Percentiles rank a stretch among this genome's conserved stretches.
These are phyloP conservation scores for Xestia ashworthii DNA, from an alignment of 2,888 invertebrate species.

Conservation along the genomic window DNA sequence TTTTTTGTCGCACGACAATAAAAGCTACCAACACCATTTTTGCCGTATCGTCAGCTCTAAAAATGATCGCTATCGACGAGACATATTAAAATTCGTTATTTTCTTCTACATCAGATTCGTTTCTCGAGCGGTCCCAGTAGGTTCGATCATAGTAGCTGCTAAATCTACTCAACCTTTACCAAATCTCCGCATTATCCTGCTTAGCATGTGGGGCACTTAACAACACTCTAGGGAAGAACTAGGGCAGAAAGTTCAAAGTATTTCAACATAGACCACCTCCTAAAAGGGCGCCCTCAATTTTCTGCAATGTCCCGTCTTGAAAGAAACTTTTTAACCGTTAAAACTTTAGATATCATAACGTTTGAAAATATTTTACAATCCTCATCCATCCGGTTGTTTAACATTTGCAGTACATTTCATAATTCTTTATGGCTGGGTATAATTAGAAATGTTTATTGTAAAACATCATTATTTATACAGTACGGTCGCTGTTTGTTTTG, in stretches of 20 bases:
- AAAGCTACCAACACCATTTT: not conserved
- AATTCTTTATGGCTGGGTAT: slow-evolving; percentile 30
- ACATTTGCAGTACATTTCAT: slow-evolving; percentile 25
- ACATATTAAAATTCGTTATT: not conserved
- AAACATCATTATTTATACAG: slow-evolving; percentile 47
- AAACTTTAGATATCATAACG: not conserved
- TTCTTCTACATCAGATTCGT: not conserved
- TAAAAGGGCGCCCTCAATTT: slow-evolving; percentile 7
- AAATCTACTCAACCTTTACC: not conserved
- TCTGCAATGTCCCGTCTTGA: slow-evolving; percentile 1
- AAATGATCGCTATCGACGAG: not conserved
- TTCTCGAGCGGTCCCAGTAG: not conserved
- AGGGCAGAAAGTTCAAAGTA: slow-evolving; percentile 1
- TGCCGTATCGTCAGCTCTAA: not conserved
- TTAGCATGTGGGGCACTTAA: not conserved
- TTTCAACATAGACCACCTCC: not conserved
- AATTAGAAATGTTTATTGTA: slow-evolving; percentile 51
- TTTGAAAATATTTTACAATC: slow-evolving; percentile 23
- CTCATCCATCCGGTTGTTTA: slow-evolving; percentile 1
- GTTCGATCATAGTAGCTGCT: not conserved
- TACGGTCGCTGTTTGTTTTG: slow-evolving; percentile 37
- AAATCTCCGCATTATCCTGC: not conserved
- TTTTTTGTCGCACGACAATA: not conserved
- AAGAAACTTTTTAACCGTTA: slow-evolving; percentile 8
- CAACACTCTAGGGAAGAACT: not conserved